These are phyloP conservation scores for Crotalus horridus DNA, from an alignment of 2,113 vertebrate genomes.

Conservation along the genomic window DNA sequence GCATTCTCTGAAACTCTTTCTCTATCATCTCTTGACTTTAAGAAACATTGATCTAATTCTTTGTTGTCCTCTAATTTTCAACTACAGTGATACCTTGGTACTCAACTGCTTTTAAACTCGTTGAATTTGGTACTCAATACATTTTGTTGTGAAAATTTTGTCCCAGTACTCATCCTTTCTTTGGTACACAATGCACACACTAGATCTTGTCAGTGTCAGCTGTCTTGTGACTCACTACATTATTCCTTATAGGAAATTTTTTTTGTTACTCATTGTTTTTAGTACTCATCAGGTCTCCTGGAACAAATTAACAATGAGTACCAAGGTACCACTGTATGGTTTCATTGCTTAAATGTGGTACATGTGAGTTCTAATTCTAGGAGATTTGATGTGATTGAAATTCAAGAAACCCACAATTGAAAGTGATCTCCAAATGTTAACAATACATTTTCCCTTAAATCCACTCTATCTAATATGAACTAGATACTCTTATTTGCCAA, in stretches of 20 bases:
- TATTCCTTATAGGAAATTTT: neutral
- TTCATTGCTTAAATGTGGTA: neutral
- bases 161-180: neutral
- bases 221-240: neutral
- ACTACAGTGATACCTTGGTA: neutral
- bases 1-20: neutral
- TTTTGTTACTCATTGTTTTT: neutral
- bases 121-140: neutral
- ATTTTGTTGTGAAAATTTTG: neutral
- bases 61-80: neutral
- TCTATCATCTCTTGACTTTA: neutral
- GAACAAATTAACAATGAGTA: neutral
- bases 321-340: neutral
- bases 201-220: neutral
- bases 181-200: neutral
- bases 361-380: neutral
- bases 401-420: conserved; percentile 86
- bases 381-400: conserved; percentile 85
- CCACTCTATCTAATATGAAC: conserved; percentile 79
- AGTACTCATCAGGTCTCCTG: neutral
- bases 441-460: conserved; percentile 89
- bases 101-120: neutral
- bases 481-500: conserved; percentile 88
- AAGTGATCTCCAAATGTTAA: conserved; percentile 89
- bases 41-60: neutral